These are phyloP conservation scores for Drepana arcuata DNA, from an alignment of 1,140 invertebrate genomes.

Conservation along the genomic window DNA sequence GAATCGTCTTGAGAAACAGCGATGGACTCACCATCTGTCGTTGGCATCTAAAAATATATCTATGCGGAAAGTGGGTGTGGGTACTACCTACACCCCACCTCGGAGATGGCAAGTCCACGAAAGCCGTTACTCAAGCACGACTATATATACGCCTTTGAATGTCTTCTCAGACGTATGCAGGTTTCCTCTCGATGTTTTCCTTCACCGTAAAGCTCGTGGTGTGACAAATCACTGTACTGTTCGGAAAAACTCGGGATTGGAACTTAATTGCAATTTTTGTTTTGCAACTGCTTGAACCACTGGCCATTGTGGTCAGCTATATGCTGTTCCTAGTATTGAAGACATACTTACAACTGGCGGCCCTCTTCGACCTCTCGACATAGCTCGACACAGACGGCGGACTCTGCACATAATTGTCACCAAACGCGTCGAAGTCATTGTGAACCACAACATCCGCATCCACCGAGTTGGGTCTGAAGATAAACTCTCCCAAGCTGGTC, in stretches of 20 bases:
- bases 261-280: not conserved
- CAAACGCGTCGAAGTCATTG: constrained; percentile 33
- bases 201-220: too few species aligned
- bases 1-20: too few species aligned
- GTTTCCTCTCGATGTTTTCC: too few species aligned
- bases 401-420: constrained; percentile 21
- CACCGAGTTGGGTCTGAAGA: constrained; percentile 34
- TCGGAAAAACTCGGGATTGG: not conserved
- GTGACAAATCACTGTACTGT: too few species aligned
- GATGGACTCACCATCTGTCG: too few species aligned
- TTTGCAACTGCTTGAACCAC: not conserved
- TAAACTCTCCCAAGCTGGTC: constrained; percentile 21
- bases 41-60: too few species aligned
- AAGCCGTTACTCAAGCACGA: too few species aligned
- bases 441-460: constrained; percentile 36
- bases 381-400: constrained; percentile 26
- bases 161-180: too few species aligned
- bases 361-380: constrained; percentile 34
- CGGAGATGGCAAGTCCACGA: too few species aligned
- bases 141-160: too few species aligned
- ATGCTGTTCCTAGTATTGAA: not conserved
- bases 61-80: too few species aligned
- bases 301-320: not conserved
- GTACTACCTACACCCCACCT: constrained; percentile 17
- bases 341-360: constrained; percentile 26